Percentiles rank a stretch among this genome's conserved stretches.
Conservation (phyloP, 2,113 vertebrate species). For the Mobula hypostoma region DNA sequence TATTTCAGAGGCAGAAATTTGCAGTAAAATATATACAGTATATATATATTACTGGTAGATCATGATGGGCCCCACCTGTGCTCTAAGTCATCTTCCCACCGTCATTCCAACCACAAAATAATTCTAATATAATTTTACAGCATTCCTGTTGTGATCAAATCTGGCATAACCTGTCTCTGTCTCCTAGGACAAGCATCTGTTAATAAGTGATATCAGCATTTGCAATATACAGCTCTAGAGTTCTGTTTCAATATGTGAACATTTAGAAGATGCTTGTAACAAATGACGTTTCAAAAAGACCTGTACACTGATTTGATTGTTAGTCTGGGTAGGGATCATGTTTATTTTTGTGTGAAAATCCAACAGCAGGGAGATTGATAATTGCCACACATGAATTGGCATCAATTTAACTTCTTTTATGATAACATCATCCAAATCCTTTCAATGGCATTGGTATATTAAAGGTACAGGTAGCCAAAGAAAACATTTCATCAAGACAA, state of each 20-base stretch:
- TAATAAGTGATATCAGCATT: background rate
- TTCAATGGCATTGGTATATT: background rate
- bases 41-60: background rate
- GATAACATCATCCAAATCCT: background rate
- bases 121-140: constrained; percentile 22
- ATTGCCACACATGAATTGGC: background rate
- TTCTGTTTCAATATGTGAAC: background rate
- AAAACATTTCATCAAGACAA: background rate
- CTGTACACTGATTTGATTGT: background rate
- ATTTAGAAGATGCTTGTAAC: background rate
- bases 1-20: background rate
- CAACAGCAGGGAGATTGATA: no score
- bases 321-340: background rate
- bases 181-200: constrained; percentile 22
- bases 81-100: constrained; percentile 3
- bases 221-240: background rate
- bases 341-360: background rate
- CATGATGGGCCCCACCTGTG: constrained; percentile 14
- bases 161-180: constrained; percentile 6
- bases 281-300: background rate
- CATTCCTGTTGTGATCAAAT: constrained; percentile 30
- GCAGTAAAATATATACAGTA: background rate
- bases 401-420: background rate
- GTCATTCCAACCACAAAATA: background rate
- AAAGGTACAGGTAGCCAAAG: background rate